These are phyloP conservation scores for Ophthalmolycus amberensis DNA, from an alignment of 2,113 vertebrate species.

Conservation along the genomic window DNA sequence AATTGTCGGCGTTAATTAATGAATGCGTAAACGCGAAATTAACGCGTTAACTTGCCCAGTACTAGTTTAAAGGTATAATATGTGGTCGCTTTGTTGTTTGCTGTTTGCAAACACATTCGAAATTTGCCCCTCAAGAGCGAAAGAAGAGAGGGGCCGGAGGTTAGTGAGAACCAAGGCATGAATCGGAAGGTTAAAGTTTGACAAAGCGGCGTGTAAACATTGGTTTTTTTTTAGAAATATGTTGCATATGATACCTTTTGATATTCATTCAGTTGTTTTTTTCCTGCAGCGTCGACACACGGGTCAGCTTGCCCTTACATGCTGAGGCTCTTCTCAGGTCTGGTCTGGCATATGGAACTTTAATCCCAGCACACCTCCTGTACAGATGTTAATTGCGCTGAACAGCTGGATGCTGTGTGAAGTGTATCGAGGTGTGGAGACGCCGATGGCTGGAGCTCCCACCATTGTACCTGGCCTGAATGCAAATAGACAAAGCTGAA, in stretches of 20 bases:
- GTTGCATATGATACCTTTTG: background rate
- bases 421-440: conserved; percentile 12
- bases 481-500: conserved; percentile 45
- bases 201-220: too few species aligned
- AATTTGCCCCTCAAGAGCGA: too few species aligned
- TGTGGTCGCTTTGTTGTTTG: too few species aligned
- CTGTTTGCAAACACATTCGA: too few species aligned
- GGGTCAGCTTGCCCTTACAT: conserved; percentile 11
- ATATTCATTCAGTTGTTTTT: background rate
- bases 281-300: background rate
- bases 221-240: background rate
- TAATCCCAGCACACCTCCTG: conserved; percentile 18
- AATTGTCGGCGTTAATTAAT: too few species aligned
- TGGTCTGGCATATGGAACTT: conserved; percentile 1
- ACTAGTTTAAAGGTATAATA: too few species aligned
- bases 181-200: background rate
- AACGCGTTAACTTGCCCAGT: too few species aligned
- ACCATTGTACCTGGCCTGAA: conserved; percentile 21
- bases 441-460: conserved; percentile 9
- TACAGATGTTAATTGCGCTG: conserved; percentile 37
- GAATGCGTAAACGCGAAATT: too few species aligned
- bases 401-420: conserved; percentile 40
- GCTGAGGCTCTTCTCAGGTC: background rate
- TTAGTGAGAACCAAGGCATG: background rate
- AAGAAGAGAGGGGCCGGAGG: background rate